Conservation (phyloP, 2,888 invertebrate genomes). For the Lasioglossum vierecki region DNA sequence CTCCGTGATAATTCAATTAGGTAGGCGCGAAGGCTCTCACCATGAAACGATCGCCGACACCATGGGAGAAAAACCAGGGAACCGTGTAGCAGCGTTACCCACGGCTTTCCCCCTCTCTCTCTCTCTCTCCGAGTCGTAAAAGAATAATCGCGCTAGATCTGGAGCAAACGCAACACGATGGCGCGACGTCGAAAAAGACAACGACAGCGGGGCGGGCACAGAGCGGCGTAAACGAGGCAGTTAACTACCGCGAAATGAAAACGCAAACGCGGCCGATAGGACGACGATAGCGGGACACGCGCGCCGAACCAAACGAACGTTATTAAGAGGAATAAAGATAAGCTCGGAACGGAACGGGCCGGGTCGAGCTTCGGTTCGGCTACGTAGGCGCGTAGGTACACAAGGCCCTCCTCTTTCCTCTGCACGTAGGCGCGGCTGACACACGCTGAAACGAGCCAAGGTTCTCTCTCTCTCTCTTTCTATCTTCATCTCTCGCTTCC, state of each 20-base stretch:
- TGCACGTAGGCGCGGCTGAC: slow-evolving; percentile 47
- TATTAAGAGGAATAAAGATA: slow-evolving; percentile 70
- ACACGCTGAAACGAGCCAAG: slow-evolving; percentile 34
- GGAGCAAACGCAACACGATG: not conserved
- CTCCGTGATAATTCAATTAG: slow-evolving; percentile 46
- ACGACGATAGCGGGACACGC: slow-evolving; percentile 45
- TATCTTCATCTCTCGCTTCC: too few species aligned
- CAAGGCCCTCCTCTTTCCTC: slow-evolving; percentile 17
- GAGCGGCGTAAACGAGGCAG: slow-evolving; percentile 39
- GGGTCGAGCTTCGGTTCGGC: slow-evolving; percentile 3
- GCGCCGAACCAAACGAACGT: slow-evolving; percentile 45
- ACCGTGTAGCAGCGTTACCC: not conserved
- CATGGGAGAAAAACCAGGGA: slow-evolving; percentile 1
- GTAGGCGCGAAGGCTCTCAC: not conserved
- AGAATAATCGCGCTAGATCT: slow-evolving; percentile 15
- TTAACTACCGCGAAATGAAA: slow-evolving; percentile 47
- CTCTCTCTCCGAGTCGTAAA: slow-evolving; percentile 15
- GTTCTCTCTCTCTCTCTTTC: not conserved
- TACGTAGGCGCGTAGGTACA: slow-evolving; percentile 38
- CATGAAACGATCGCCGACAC: slow-evolving; percentile 7
- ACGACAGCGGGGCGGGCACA: not conserved
- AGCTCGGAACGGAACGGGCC: not conserved
- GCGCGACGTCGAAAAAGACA: slow-evolving; percentile 4
- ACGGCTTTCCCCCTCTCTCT: not conserved
- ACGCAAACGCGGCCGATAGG: slow-evolving; percentile 33